These are phyloP conservation scores for Julus scanicus DNA, from an alignment of 2,888 invertebrate genomes.

Conservation along the genomic window DNA sequence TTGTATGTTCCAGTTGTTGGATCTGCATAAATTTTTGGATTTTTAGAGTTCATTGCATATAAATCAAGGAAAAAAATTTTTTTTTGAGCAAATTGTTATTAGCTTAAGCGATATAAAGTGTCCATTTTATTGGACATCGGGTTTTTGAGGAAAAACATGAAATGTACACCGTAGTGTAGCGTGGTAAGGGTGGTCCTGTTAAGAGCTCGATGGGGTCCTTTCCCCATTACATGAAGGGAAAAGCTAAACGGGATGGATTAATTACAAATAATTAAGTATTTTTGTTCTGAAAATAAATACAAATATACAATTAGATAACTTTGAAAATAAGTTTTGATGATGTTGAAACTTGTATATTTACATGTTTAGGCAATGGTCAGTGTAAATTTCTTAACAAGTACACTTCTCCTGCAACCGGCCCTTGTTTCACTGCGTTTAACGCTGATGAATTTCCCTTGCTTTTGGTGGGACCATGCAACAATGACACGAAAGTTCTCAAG, in stretches of 20 bases:
- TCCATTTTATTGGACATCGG: slow-evolving; percentile 16
- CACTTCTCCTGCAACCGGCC: neutral
- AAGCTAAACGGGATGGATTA: too few species aligned
- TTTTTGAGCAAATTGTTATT: neutral
- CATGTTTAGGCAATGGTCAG: slow-evolving; percentile 27
- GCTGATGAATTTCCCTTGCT: neutral
- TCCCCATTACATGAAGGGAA: too few species aligned
- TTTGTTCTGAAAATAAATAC: neutral
- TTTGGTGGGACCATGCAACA: slow-evolving; percentile 32
- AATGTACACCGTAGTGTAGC: too few species aligned
- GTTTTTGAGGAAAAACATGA: slow-evolving; percentile 1
- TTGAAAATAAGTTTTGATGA: neutral
- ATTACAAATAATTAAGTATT: too few species aligned
- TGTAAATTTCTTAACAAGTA: slow-evolving; percentile 20
- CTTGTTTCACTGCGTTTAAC: slow-evolving; percentile 41
- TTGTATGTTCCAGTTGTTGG: too few species aligned
- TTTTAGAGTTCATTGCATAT: too few species aligned
- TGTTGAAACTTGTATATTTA: neutral
- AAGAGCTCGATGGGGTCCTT: too few species aligned
- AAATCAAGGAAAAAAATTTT: too few species aligned
- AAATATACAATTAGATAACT: neutral
- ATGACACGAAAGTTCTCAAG: neutral
- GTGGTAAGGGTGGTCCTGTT: too few species aligned
- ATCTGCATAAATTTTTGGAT: too few species aligned
- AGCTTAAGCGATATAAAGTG: slow-evolving; percentile 1